Evolutionary conservation across 2,888 invertebrate genomes (phyloP), one percentile per base, ranked within the genome.

Genomic region (Tipula lateralis): DNA sequence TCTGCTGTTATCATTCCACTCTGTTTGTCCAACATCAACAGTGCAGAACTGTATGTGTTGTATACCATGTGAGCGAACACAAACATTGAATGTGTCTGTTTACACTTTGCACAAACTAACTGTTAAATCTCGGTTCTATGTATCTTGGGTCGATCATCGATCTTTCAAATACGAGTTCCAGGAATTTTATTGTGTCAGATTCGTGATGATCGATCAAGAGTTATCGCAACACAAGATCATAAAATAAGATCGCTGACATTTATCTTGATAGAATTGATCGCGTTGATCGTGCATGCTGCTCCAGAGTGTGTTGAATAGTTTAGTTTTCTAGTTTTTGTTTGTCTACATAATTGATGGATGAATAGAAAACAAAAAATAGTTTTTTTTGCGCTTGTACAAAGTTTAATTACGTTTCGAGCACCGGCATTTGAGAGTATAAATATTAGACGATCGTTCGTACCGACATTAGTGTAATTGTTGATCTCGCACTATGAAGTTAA

Each of bases 161-260:
- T n/a, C n/a, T n/a, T n/a, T n/a, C n/a, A n/a, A n/a, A n/a, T n/a
- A n/a, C n/a, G n/a, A n/a, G 9, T 66, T 24, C 24, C 66, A 66
- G 12, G 66, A 24, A 66, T 66, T 1, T n/a, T 16, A n/a, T 1
- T 66, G 24, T 66, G 66, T 66, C 66, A 66, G 24, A 66, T 9
- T 66, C 66, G 66, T 66, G 66, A 66, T 66, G 24, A 66, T 66
- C 66, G 24, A 66, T 66, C 66, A 66, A 66, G n/a, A n/a, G n/a
- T n/a, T n/a, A n/a, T n/a, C n/a, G n/a, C n/a, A n/a, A n/a, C n/a
- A n/a, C n/a, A n/a, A n/a, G 24, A 66, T 24, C 66, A 24, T n/a
- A 44, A 44, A 2, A 66, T 24, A 66, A 39, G 66, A 24, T 66
- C 7, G 2, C 3, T 3, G 24, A 66, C 12, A 66, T 24, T 66